Conservation (phyloP, 1,140 invertebrate species). For the Brachionus paranguensis region DNA sequence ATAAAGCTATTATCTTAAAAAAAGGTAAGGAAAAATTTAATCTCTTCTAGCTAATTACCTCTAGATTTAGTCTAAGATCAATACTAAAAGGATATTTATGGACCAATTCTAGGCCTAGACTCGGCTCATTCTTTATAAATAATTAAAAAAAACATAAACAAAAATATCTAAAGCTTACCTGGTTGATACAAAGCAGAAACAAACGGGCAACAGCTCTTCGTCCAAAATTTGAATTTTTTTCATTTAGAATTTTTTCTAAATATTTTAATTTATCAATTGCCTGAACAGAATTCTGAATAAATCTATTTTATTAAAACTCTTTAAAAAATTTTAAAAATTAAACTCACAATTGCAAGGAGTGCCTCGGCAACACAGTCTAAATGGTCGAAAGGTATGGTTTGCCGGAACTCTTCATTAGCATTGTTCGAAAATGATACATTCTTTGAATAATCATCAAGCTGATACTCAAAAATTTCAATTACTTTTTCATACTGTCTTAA, state of each 20-base stretch:
- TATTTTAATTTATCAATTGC: background rate
- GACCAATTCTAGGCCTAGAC: background rate
- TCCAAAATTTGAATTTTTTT: constrained; percentile 13
- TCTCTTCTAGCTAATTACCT: background rate
- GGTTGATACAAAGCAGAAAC: constrained; percentile 1
- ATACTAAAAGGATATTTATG: background rate
- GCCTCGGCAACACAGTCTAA: constrained; percentile 26
- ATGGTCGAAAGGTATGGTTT: constrained; percentile 31
- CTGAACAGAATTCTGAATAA: background rate
- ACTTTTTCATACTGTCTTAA: background rate
- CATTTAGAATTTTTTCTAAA: background rate
- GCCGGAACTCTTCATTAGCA: background rate
- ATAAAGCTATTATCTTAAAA: constrained; percentile 30
- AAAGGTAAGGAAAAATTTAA: background rate
- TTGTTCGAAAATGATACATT: constrained; percentile 19
- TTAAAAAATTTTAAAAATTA: background rate
- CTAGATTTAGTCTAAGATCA: constrained; percentile 1
- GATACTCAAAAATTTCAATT: background rate
- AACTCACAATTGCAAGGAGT: background rate
- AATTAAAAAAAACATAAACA: background rate
- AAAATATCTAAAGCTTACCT: background rate
- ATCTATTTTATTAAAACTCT: background rate
- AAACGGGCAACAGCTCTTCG: background rate
- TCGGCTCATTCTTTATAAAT: background rate
- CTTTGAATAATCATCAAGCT: background rate